phyloP scores from a whole-genome alignment of 1,140 invertebrate genomes.

The Globodera ellingtonae region DNA sequence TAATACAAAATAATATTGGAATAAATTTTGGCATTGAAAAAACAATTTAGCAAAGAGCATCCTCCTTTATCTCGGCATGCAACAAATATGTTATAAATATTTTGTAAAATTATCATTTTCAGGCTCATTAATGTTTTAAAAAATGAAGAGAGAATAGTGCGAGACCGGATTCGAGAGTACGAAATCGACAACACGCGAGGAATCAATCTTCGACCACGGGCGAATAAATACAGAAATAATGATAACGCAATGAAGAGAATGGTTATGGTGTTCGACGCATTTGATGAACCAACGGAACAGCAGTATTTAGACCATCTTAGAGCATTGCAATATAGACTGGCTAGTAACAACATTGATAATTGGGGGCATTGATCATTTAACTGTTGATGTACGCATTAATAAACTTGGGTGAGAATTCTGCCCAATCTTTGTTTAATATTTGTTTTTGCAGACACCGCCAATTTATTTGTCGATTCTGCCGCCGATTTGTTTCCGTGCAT shows the following conservation, averaged over 20 bases:
- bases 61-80: neutral
- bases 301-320: slow-evolving; percentile 3
- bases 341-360: too few species aligned
- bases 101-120: neutral
- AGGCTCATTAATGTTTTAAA: neutral
- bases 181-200: neutral
- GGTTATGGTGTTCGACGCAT: neutral
- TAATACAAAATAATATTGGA: too few species aligned
- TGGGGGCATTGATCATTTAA: too few species aligned
- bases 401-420: too few species aligned
- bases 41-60: neutral
- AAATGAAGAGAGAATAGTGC: neutral
- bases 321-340: slow-evolving; percentile 19
- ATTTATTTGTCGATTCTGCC: too few species aligned
- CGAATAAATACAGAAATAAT: too few species aligned
- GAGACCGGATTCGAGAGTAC: neutral
- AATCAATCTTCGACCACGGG: neutral
- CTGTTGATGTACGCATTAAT: too few species aligned
- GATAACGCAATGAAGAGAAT: slow-evolving; percentile 1
- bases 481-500: too few species aligned
- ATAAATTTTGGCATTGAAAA: too few species aligned
- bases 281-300: slow-evolving; percentile 12
- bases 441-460: too few species aligned
- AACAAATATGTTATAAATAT: neutral
- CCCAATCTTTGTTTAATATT: too few species aligned